These are phyloP conservation scores for Craseonycteris thonglongyai DNA, from an alignment of 2,113 vertebrate species.

Conservation along the genomic window DNA sequence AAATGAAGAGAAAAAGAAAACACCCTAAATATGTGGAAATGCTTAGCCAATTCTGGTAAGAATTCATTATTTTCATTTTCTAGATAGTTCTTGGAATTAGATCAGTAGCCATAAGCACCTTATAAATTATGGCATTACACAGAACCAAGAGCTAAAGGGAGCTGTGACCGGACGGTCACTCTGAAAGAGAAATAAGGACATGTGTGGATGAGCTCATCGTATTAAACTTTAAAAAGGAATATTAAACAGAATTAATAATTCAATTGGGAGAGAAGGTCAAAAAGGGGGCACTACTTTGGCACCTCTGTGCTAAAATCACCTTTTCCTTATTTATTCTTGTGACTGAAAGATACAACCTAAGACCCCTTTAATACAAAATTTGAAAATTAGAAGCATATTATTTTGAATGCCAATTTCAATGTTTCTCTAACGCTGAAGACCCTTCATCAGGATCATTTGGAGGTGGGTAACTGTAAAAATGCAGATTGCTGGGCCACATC, in stretches of 20 bases:
- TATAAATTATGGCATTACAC: background rate
- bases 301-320: background rate
- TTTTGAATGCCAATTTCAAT: background rate
- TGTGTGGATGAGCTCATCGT: background rate
- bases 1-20: background rate
- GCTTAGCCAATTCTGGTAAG: background rate
- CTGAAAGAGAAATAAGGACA: background rate
- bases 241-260: background rate
- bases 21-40: background rate
- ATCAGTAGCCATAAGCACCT: background rate
- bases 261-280: background rate
- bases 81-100: slow-evolving; percentile 1
- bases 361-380: background rate
- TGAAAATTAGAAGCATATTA: background rate
- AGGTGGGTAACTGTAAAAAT: background rate
- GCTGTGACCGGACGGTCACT: background rate
- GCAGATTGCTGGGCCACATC: background rate
- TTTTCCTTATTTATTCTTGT: background rate
- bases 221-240: background rate
- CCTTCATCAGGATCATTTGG: background rate
- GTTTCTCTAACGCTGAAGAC: background rate
- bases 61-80: background rate
- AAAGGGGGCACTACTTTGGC: background rate
- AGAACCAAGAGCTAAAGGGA: background rate
- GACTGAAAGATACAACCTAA: background rate